Evolutionary conservation across 2,888 invertebrate species (phyloP).

Genomic region (Halictus ligatus): DNA sequence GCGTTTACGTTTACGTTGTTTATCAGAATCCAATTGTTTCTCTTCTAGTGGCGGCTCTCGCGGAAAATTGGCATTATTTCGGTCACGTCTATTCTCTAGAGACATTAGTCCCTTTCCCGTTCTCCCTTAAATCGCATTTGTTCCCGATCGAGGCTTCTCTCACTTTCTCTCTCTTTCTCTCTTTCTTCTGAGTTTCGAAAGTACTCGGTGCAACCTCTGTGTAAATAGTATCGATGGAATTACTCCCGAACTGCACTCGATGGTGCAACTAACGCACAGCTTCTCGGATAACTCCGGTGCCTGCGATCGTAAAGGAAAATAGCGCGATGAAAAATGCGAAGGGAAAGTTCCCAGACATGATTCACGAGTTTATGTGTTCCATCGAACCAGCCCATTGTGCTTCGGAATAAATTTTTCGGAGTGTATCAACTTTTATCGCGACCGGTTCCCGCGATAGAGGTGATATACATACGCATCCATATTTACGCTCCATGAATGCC

Average conservation of each 20-base stretch:
- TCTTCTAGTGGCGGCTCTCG: not conserved
- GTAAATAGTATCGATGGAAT: conserved; percentile 11
- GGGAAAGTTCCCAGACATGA: not conserved
- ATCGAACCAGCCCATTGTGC: not conserved
- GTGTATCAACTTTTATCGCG: not conserved
- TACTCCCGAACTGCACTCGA: not conserved
- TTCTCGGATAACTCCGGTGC: not conserved
- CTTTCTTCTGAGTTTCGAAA: not conserved
- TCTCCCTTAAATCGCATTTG: conserved; percentile 2
- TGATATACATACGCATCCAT: not conserved
- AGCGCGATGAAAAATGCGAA: not conserved
- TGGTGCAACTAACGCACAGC: not conserved
- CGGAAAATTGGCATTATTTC: not conserved
- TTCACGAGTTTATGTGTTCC: not conserved
- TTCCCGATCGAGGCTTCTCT: not conserved
- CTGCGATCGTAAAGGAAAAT: not conserved
- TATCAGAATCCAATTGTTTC: not conserved
- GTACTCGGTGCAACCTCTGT: not conserved
- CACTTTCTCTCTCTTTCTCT: not conserved
- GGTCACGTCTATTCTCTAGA: not conserved
- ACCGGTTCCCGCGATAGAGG: not conserved
- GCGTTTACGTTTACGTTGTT: not conserved
- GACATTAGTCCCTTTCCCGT: not conserved
- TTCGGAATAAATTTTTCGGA: not conserved
- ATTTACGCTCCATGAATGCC: not conserved